A percentile compares a stretch with the other conserved stretches of the same genome.
These are phyloP conservation scores for Puntigrus tetrazona DNA, from an alignment of 2,113 vertebrate species.

Conservation along the genomic window DNA sequence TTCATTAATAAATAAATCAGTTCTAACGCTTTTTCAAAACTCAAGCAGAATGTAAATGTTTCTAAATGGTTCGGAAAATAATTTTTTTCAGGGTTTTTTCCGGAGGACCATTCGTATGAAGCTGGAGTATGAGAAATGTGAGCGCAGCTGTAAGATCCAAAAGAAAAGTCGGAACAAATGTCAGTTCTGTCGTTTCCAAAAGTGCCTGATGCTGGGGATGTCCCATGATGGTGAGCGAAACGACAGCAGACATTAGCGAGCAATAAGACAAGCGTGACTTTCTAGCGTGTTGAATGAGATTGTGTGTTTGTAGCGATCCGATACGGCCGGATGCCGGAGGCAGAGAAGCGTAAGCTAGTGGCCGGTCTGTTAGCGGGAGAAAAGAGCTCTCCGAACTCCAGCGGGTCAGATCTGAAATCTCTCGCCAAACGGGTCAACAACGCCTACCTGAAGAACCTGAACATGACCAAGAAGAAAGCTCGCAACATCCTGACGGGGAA, in stretches of 20 bases:
- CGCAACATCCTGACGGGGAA: constrained; percentile 93
- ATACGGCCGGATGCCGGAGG: constrained; percentile 96
- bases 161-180: constrained; percentile 99
- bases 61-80: no score
- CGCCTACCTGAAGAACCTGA: constrained; percentile 95
- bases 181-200: constrained; percentile 99
- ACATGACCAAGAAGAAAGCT: constrained; percentile 98
- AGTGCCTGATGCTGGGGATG: constrained; percentile 96
- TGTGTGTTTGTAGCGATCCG: constrained; percentile 82
- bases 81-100: constrained; percentile 87
- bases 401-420: constrained; percentile 88
- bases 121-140: constrained; percentile 92
- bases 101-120: constrained; percentile 96
- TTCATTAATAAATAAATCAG: no score
- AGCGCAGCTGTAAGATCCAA: constrained; percentile 93
- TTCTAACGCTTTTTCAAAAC: no score
- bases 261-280: background rate
- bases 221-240: constrained; percentile 90
- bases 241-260: background rate
- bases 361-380: constrained; percentile 85
- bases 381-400: constrained; percentile 76
- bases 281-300: background rate
- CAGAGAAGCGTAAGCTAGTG: constrained; percentile 94
- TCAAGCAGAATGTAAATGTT: no score
- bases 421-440: constrained; percentile 94